Evolutionary conservation across 1,140 invertebrate genomes (phyloP).

Genomic region (Drosophila bocqueti): DNA sequence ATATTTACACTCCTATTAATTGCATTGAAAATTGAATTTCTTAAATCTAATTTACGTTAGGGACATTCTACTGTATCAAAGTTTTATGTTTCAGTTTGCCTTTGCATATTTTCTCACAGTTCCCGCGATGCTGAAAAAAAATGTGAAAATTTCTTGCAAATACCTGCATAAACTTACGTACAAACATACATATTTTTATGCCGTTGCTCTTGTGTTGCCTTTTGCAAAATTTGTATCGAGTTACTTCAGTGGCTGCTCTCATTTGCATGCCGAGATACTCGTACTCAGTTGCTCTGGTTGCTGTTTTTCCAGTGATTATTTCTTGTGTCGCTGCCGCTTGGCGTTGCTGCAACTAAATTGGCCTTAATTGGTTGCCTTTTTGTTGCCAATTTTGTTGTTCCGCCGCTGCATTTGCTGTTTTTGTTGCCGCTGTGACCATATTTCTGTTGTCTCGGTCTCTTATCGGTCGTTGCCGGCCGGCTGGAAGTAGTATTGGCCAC

Average conservation of each 20-base stretch:
- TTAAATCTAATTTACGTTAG: background rate
- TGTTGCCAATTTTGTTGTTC: slow-evolving; percentile 59
- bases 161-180: slow-evolving; percentile 34
- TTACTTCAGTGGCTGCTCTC: slow-evolving; percentile 78
- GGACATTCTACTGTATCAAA: slow-evolving; percentile 17
- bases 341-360: slow-evolving; percentile 80
- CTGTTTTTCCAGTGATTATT: slow-evolving; percentile 72
- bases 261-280: slow-evolving; percentile 68
- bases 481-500: slow-evolving; percentile 58
- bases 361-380: slow-evolving; percentile 80
- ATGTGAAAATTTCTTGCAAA: slow-evolving; percentile 50
- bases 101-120: slow-evolving; percentile 60
- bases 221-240: slow-evolving; percentile 67
- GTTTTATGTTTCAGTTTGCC: slow-evolving; percentile 40
- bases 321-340: slow-evolving; percentile 71
- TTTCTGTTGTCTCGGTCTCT: slow-evolving; percentile 63
- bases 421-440: slow-evolving; percentile 48
- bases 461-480: slow-evolving; percentile 80
- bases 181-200: slow-evolving; percentile 30
- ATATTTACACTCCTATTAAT: background rate
- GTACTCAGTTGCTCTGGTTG: slow-evolving; percentile 40
- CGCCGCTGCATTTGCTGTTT: slow-evolving; percentile 55
- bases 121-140: slow-evolving; percentile 32
- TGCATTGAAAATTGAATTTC: background rate
- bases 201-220: slow-evolving; percentile 15